Evolutionary conservation across 2,888 invertebrate genomes (phyloP).

Genomic region (Brenthis hecate): DNA sequence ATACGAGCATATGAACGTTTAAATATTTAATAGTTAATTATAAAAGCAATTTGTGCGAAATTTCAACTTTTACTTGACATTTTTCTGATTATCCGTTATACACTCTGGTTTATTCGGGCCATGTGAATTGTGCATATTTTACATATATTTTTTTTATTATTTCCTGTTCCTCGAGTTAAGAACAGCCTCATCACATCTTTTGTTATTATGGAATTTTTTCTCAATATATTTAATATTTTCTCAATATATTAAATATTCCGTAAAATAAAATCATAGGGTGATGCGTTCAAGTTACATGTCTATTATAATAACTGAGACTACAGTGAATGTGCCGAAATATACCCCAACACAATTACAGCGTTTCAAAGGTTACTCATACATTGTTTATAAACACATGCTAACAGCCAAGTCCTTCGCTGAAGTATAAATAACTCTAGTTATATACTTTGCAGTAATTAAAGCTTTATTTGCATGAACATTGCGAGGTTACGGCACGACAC

Average conservation of each 20-base stretch:
- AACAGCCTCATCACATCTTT: not conserved
- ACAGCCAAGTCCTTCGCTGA: slow-evolving; percentile 23
- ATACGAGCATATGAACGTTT: not conserved
- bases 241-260: not conserved
- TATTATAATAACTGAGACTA: not conserved
- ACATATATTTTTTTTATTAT: not conserved
- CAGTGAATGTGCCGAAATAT: slow-evolving; percentile 7
- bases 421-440: slow-evolving; percentile 30
- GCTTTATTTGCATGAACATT: slow-evolving; percentile 32
- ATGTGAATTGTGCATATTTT: not conserved
- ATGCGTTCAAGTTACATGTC: not conserved
- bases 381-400: slow-evolving; percentile 34
- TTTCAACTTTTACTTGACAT: slow-evolving; percentile 11
- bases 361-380: slow-evolving; percentile 24
- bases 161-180: slow-evolving; percentile 7
- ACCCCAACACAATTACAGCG: slow-evolving; percentile 5
- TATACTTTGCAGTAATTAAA: slow-evolving; percentile 31
- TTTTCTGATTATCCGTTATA: slow-evolving; percentile 5
- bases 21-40: not conserved
- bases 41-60: not conserved
- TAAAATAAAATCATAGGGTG: not conserved
- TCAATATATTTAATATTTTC: not conserved
- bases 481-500: slow-evolving; percentile 30
- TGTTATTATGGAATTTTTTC: slow-evolving; percentile 1
- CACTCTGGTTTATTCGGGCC: not conserved